Percentiles rank a stretch among this genome's conserved stretches.
Evolutionary conservation across 2,888 invertebrate genomes (phyloP).

Genomic region (Sarcophaga caerulescens): DNA sequence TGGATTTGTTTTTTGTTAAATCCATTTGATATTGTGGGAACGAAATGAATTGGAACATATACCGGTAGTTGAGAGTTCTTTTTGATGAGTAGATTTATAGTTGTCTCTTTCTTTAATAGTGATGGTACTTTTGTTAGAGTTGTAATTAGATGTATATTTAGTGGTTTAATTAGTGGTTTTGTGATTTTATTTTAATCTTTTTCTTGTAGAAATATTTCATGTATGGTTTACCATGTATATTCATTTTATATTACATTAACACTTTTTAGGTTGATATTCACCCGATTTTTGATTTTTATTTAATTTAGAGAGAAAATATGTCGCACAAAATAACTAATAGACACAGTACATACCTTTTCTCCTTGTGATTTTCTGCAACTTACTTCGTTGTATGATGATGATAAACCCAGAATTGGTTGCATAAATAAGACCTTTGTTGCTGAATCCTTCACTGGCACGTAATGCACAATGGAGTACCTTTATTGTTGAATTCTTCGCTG

Average conservation of each 20-base stretch:
- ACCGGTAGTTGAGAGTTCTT: not conserved
- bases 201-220: not conserved
- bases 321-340: not conserved
- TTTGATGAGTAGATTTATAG: not conserved
- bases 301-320: not conserved
- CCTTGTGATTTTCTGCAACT: not conserved
- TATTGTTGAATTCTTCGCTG: not conserved
- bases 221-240: not conserved
- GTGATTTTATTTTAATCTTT: not conserved
- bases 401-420: no score
- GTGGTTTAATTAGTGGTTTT: no score
- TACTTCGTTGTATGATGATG: no score
- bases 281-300: not conserved
- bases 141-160: not conserved
- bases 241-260: not conserved
- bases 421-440: no score
- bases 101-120: not conserved
- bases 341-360: not conserved
- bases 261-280: not conserved
- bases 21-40: not conserved
- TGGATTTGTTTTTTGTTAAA: not conserved
- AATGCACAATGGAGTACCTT: not conserved
- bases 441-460: not conserved
- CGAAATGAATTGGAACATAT: not conserved
- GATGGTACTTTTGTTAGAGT: not conserved